phyloP scores from a whole-genome alignment of 1,140 invertebrate genomes.

The Penaeus chinensis region DNA sequence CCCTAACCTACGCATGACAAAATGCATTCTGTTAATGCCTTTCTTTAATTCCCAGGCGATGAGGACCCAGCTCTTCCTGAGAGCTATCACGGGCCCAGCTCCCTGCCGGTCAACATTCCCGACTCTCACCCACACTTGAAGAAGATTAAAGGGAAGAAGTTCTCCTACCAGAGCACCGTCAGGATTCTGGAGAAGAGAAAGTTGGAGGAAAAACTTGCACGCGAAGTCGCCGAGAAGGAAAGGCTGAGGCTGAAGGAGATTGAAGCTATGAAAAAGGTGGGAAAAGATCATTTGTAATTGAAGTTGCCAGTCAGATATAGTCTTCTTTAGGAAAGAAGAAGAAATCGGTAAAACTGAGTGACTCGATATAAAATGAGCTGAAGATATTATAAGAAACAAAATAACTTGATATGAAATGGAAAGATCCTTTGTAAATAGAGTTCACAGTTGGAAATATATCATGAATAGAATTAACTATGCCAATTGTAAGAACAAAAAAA shows the following conservation, averaged over 20 bases:
- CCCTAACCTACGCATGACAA: too few relatives aligned
- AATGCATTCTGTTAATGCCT: not conserved
- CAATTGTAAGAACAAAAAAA: too few relatives aligned
- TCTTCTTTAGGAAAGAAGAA: too few relatives aligned
- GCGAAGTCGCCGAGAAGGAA: conserved; percentile 82
- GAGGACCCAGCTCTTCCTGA: conserved; percentile 58
- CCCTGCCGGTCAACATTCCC: conserved; percentile 8
- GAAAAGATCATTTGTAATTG: not conserved
- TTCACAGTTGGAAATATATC: too few relatives aligned
- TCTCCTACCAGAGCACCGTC: conserved; percentile 85
- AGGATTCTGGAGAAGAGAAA: conserved; percentile 79
- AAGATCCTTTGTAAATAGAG: too few relatives aligned
- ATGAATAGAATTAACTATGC: too few relatives aligned
- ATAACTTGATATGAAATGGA: too few relatives aligned
- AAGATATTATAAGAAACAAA: too few relatives aligned
- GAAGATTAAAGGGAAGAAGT: conserved; percentile 73
- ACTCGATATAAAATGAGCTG: too few relatives aligned
- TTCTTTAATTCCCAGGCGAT: conserved; percentile 27
- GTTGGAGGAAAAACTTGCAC: conserved; percentile 79
- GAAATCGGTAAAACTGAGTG: too few relatives aligned
- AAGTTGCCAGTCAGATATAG: too few relatives aligned
- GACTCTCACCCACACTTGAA: not conserved
- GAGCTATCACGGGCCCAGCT: conserved; percentile 58
- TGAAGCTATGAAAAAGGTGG: conserved; percentile 62
- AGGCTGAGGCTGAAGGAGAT: conserved; percentile 79